Percentiles rank a stretch among this genome's conserved stretches.
phyloP scores from a whole-genome alignment of 2,888 invertebrate genomes.

The Tridacna crocea region DNA sequence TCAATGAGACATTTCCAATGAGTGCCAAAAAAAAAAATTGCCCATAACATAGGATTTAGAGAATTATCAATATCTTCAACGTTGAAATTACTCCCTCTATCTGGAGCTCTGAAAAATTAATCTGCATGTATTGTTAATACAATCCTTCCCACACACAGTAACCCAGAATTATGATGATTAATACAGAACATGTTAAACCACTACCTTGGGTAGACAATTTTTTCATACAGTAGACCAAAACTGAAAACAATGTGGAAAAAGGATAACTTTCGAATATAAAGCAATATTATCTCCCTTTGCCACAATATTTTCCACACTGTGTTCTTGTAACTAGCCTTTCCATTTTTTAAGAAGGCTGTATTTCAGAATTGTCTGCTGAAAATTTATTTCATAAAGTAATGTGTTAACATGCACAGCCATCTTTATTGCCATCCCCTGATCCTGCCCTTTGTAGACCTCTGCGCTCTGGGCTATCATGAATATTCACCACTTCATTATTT shows the following conservation, averaged over 20 bases:
- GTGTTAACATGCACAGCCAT: slow-evolving; percentile 70
- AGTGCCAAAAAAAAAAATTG: no score
- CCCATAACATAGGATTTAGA: background rate
- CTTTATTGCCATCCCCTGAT: slow-evolving; percentile 64
- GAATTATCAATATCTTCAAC: background rate
- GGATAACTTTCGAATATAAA: background rate
- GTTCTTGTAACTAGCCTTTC: background rate
- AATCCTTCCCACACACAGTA: background rate
- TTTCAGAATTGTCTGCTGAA: background rate
- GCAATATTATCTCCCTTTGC: background rate
- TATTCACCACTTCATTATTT: slow-evolving; percentile 67
- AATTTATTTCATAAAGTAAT: background rate
- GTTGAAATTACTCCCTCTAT: background rate
- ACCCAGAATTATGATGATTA: background rate
- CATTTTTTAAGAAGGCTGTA: background rate
- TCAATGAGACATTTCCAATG: no score
- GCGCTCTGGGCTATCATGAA: slow-evolving; percentile 70
- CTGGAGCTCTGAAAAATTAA: background rate
- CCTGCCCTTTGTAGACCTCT: slow-evolving; percentile 71
- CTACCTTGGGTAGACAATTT: background rate
- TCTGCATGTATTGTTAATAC: no score
- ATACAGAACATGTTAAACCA: background rate
- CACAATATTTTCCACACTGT: background rate
- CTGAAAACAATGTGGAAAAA: background rate
- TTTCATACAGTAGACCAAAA: background rate